These are phyloP conservation scores for Pollimyrus isidori DNA, from an alignment of 2,113 vertebrate genomes.

Conservation along the genomic window DNA sequence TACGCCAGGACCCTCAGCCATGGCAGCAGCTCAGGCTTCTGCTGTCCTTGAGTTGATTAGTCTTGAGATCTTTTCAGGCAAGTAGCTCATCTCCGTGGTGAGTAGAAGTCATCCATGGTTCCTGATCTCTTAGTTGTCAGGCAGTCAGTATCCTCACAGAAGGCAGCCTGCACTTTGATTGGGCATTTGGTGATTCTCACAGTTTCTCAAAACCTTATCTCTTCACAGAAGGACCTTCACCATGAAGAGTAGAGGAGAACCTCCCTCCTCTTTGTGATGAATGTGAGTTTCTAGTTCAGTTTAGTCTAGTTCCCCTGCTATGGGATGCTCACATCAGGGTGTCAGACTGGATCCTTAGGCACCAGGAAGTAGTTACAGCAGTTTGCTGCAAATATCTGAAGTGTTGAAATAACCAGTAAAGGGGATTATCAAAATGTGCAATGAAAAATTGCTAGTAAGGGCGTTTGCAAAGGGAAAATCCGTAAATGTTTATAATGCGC, in stretches of 20 bases:
- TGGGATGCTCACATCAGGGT: background rate
- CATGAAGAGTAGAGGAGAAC: background rate
- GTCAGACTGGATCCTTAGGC: background rate
- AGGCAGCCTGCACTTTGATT: background rate
- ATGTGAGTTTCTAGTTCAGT: background rate
- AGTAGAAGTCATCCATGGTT: background rate
- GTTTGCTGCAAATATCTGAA: background rate
- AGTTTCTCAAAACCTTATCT: background rate
- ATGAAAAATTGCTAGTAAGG: background rate
- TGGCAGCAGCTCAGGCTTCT: background rate
- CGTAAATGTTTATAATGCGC: background rate
- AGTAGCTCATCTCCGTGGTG: conserved; percentile 14
- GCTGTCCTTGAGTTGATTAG: background rate
- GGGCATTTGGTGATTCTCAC: background rate
- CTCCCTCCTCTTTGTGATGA: background rate
- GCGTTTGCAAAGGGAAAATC: background rate
- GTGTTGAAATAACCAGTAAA: background rate
- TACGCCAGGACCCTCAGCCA: too few species aligned
- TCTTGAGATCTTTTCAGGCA: background rate
- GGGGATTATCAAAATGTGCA: background rate
- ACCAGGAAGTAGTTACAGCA: background rate
- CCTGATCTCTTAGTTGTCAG: background rate
- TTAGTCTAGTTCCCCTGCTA: background rate
- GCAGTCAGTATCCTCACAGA: background rate
- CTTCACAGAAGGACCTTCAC: background rate